Evolutionary conservation across 2,888 invertebrate genomes (phyloP), one percentile per base, ranked within the genome.

Genomic region (Pristionchus mayeri): DNA sequence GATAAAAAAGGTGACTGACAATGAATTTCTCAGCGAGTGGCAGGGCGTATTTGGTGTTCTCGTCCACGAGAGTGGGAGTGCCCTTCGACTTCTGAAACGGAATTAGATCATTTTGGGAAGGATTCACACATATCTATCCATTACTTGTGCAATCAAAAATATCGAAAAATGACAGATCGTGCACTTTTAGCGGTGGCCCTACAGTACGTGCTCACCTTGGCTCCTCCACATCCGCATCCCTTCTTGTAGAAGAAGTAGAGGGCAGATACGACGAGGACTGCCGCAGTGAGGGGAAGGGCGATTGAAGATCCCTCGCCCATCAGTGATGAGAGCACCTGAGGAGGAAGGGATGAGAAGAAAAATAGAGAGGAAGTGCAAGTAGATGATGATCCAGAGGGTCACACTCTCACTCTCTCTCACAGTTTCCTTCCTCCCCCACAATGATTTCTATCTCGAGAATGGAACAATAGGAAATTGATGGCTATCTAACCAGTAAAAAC

Each of bases 11-110:
- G 3, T 48, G 2, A 18, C 52, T 79, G 2, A 79, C 37, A 60
- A 85, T 86, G 18, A 86, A 86, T 85, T 90, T 90, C 88, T 97
- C 95, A 21, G 95, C 94, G 44, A 96, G 95, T 13, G 98, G 97
- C 85, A 99, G 94, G 52, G 95, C 96, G 93, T 98, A 97, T 85
- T 92, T 92, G 50, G 84, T 87, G 11, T 90, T 87, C 50, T 91
- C 90, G 80, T 92, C 89, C 16, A 88, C 85, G n/a, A 92, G 86
- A 16, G 91, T 92, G 50, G 85, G 79, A 13, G 85, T 9, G 44
- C 16, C 18, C 30, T 67, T 84, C 78, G 48, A 76, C 27, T 54
- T 52, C 79, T 54, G 37, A 1, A 54, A 79, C 54, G 3, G n/a
- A n/a, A n/a, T n/a, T n/a, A n/a, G n/a, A 44, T 9, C 44, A 44